phyloP scores from a whole-genome alignment of 1,140 invertebrate species.

The Spodoptera frugiperda region DNA sequence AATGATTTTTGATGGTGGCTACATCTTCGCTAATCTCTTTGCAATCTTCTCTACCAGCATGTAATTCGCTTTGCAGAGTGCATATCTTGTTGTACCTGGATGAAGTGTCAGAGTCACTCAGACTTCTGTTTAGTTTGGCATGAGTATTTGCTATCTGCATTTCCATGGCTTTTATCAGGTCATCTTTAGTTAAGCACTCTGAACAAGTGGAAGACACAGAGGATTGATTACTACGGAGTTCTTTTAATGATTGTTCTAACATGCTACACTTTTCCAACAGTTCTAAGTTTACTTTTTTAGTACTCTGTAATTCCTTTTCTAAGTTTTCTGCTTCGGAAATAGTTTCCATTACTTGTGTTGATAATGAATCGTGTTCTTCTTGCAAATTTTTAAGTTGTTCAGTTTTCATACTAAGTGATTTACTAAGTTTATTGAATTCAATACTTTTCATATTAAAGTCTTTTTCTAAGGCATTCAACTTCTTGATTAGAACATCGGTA shows the following conservation, averaged over 20 bases:
- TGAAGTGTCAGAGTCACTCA: slow-evolving; percentile 75
- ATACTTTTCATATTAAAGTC: slow-evolving; percentile 59
- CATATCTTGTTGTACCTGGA: slow-evolving; percentile 77
- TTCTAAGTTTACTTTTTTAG: slow-evolving; percentile 61
- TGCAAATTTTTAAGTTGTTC: slow-evolving; percentile 65
- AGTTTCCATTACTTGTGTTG: slow-evolving; percentile 76
- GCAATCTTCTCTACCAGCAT: slow-evolving; percentile 79
- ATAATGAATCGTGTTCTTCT: slow-evolving; percentile 77
- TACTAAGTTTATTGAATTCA: slow-evolving; percentile 64
- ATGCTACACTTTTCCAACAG: slow-evolving; percentile 58
- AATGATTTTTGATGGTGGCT: slow-evolving; percentile 77
- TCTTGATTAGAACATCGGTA: slow-evolving; percentile 63
- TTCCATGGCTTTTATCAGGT: slow-evolving; percentile 59
- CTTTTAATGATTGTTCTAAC: slow-evolving; percentile 52
- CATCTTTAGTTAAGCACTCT: slow-evolving; percentile 66
- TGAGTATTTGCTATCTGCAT: slow-evolving; percentile 56
- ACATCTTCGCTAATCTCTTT: slow-evolving; percentile 78
- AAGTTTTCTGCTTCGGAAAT: slow-evolving; percentile 73
- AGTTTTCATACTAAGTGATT: slow-evolving; percentile 58
- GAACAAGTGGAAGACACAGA: slow-evolving; percentile 51
- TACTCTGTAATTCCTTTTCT: slow-evolving; percentile 65
- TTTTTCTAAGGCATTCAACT: slow-evolving; percentile 68
- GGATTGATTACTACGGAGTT: background rate
- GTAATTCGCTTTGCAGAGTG: slow-evolving; percentile 77
- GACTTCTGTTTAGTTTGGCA: slow-evolving; percentile 70